Conservation (phyloP, 2,888 invertebrate genomes). For the Lithophane socia region DNA sequence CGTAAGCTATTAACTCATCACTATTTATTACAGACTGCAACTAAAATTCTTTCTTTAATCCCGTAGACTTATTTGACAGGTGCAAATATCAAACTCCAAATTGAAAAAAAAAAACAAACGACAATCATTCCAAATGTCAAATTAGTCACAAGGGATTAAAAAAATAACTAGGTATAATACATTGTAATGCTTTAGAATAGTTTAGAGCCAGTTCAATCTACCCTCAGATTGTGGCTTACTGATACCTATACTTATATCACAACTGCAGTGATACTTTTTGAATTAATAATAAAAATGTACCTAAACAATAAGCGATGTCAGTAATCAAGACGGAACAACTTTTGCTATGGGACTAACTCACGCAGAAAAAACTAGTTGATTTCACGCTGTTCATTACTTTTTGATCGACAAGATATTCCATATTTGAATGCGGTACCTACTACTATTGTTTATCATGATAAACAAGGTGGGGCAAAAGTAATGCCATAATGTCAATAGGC, state of each 20-base stretch:
- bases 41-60: too few relatives aligned
- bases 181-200: constrained; percentile 2
- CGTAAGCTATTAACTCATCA: background rate
- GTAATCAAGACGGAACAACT: background rate
- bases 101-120: too few relatives aligned
- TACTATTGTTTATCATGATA: background rate
- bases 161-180: background rate
- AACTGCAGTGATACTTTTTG: constrained; percentile 3
- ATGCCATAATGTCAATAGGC: too few relatives aligned
- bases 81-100: too few relatives aligned
- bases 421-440: background rate
- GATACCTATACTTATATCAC: constrained; percentile 13
- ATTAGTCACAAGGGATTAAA: too few relatives aligned
- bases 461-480: too few relatives aligned
- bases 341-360: background rate
- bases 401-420: background rate
- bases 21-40: background rate
- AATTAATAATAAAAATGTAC: constrained; percentile 17
- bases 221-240: background rate
- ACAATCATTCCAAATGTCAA: too few relatives aligned
- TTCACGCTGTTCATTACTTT: background rate
- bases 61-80: too few relatives aligned
- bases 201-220: background rate
- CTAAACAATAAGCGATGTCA: too few relatives aligned
- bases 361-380: background rate